These are phyloP conservation scores for Exephanes ischioxanthus DNA, from an alignment of 2,888 invertebrate genomes.

Conservation along the genomic window DNA sequence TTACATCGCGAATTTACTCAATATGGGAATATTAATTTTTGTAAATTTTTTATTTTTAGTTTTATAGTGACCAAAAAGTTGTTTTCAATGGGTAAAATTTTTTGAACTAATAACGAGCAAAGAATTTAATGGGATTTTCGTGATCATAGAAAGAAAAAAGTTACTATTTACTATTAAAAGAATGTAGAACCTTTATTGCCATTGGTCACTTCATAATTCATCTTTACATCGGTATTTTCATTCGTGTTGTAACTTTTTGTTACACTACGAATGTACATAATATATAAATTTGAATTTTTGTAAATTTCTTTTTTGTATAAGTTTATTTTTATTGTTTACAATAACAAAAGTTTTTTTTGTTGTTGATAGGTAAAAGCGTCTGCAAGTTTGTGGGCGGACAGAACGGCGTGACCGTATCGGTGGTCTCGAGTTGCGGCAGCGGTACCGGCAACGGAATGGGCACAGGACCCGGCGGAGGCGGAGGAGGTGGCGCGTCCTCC, in stretches of 20 bases:
- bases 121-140: too few species aligned
- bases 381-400: slow-evolving; percentile 83
- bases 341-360: not conserved
- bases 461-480: slow-evolving; percentile 72
- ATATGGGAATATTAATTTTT: too few species aligned
- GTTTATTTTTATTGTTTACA: not conserved
- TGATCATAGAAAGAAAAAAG: too few species aligned
- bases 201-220: too few species aligned
- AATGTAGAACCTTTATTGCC: too few species aligned
- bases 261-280: not conserved
- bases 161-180: too few species aligned
- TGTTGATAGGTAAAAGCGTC: slow-evolving; percentile 80
- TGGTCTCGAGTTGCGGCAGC: slow-evolving; percentile 85
- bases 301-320: slow-evolving; percentile 5
- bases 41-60: not conserved
- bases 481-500: slow-evolving; percentile 68
- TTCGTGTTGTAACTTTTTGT: not conserved
- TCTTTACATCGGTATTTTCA: too few species aligned
- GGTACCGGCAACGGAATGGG: slow-evolving; percentile 72
- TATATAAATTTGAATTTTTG: not conserved
- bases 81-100: slow-evolving; percentile 76
- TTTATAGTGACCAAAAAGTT: not conserved
- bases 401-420: slow-evolving; percentile 87
- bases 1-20: too few species aligned
- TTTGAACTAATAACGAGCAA: too few species aligned